Evolutionary conservation across 2,113 vertebrate species (phyloP).

Genomic region (Platysternon megacephalum): DNA sequence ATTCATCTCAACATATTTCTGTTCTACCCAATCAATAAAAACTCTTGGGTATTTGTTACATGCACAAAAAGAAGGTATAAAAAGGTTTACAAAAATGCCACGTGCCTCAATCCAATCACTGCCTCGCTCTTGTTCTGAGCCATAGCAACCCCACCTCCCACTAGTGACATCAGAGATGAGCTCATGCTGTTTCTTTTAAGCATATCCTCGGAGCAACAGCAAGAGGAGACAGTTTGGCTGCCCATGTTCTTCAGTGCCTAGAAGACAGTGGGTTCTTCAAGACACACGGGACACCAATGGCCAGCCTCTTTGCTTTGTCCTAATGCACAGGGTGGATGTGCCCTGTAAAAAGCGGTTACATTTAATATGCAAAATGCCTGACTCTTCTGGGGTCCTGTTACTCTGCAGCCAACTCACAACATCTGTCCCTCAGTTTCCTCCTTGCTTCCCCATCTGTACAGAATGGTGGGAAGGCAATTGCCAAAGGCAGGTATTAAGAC

Average conservation of each 20-base stretch:
- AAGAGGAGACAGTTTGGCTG: neutral
- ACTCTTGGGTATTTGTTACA: neutral
- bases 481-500: neutral
- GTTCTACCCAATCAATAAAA: neutral
- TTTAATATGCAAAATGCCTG: neutral
- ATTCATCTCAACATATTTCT: neutral
- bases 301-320: neutral
- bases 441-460: neutral
- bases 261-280: too few relatives aligned
- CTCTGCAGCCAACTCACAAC: neutral
- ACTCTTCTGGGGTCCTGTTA: neutral
- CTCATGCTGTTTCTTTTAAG: neutral
- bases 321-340: neutral
- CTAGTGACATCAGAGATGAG: neutral
- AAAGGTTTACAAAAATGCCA: neutral
- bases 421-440: neutral
- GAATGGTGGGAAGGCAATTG: neutral
- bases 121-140: neutral
- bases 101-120: neutral
- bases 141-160: neutral
- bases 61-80: neutral
- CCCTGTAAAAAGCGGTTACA: neutral
- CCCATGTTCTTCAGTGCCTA: neutral
- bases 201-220: neutral
- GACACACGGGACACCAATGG: too few relatives aligned